These are phyloP conservation scores for Sigmodon hispidus DNA, from an alignment of 2,113 vertebrate genomes.

Conservation along the genomic window DNA sequence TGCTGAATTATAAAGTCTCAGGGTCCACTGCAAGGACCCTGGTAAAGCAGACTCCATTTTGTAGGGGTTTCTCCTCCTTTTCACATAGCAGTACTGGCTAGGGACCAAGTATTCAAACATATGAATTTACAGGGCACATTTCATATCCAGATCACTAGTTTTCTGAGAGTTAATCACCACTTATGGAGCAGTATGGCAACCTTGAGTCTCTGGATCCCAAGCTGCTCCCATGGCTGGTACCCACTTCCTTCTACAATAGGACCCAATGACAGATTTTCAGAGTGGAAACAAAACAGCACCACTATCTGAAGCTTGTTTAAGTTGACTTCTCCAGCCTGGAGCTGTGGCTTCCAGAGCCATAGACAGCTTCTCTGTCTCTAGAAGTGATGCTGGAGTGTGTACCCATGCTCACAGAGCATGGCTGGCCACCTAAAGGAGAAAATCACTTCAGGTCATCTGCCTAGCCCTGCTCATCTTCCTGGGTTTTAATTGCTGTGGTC, in stretches of 20 bases:
- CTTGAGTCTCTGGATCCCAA: no score
- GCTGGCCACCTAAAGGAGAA: rapidly evolving
- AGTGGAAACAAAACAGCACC: not conserved
- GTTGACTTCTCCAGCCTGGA: not conserved
- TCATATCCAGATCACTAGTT: not conserved
- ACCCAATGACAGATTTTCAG: rapidly evolving
- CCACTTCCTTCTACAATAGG: not conserved
- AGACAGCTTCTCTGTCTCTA: no score
- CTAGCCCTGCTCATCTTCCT: not conserved
- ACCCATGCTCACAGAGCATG: rapidly evolving
- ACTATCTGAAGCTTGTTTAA: not conserved
- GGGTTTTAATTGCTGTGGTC: not conserved
- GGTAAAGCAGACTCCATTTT: not conserved
- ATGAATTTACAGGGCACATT: not conserved
- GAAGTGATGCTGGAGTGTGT: not conserved
- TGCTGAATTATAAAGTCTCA: not conserved
- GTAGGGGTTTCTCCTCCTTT: not conserved
- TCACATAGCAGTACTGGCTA: not conserved
- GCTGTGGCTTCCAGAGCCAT: not conserved
- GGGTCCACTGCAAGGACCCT: not conserved
- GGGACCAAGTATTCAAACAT: not conserved
- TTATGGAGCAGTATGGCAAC: rapidly evolving
- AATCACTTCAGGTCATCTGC: not conserved
- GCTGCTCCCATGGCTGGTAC: not conserved
- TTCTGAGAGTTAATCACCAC: not conserved